Evolutionary conservation across 2,113 vertebrate species (phyloP).

Genomic region (Cranoglanis bouderius): DNA sequence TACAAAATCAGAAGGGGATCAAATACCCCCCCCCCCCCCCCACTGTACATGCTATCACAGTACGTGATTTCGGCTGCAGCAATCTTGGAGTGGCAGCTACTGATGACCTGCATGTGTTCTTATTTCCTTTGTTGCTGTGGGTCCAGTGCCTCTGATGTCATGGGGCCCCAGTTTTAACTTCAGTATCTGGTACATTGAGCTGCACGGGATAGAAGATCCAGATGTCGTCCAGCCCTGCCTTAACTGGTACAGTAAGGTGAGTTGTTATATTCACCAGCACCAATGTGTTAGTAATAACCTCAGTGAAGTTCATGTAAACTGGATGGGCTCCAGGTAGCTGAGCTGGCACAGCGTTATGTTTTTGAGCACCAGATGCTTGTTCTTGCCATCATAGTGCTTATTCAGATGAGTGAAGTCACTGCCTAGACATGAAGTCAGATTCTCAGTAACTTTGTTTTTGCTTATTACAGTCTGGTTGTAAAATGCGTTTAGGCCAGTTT

Average conservation of each 20-base stretch:
- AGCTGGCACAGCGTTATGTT: background rate
- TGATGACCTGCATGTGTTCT: background rate
- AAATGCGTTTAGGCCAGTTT: too few species aligned
- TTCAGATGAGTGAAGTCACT: background rate
- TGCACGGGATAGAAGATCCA: slow-evolving; percentile 96
- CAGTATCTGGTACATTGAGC: slow-evolving; percentile 99
- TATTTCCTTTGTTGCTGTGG: slow-evolving; percentile 7
- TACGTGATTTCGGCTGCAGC: too few species aligned
- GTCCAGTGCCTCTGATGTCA: slow-evolving; percentile 94
- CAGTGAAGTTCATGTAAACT: background rate
- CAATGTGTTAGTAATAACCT: background rate
- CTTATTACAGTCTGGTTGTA: background rate
- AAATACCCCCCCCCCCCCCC: too few species aligned
- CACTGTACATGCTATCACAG: too few species aligned
- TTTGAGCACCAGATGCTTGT: background rate
- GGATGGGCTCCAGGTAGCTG: background rate
- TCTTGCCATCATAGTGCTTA: background rate
- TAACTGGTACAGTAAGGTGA: slow-evolving; percentile 99
- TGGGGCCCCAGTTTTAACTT: slow-evolving; percentile 99
- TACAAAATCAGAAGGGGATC: too few species aligned
- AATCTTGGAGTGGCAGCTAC: background rate
- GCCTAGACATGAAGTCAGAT: background rate
- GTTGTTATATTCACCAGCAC: slow-evolving; percentile 40
- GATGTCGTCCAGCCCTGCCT: slow-evolving; percentile 98
- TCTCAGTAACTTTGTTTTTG: background rate